Percentiles rank a stretch among this genome's conserved stretches.
Conservation (phyloP, 2,888 invertebrate genomes). For the Harpagoxenus sublaevis region DNA sequence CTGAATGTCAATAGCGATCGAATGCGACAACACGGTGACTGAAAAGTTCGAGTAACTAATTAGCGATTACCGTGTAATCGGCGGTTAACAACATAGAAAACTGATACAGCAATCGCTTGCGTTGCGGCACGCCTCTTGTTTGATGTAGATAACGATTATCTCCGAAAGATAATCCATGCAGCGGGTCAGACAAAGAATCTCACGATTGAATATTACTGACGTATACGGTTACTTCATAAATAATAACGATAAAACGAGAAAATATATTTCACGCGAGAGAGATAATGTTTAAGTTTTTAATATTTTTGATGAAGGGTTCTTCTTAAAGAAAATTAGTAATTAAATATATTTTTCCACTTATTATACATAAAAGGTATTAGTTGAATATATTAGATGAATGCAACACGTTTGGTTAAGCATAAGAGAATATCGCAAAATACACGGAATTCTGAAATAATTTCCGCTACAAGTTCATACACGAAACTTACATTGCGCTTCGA, state of each 20-base stretch:
- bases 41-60: constrained; percentile 27
- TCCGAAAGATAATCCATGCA: constrained; percentile 56
- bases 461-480: not conserved
- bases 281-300: not conserved
- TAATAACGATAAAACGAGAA: not conserved
- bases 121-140: constrained; percentile 52
- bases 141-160: constrained; percentile 58
- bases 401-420: not conserved
- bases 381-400: not conserved
- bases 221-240: not conserved
- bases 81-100: constrained; percentile 47
- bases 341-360: not conserved
- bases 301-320: not conserved
- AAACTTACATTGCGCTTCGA: not conserved
- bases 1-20: constrained; percentile 59
- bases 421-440: not conserved
- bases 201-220: not conserved
- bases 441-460: constrained; percentile 19
- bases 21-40: constrained; percentile 24
- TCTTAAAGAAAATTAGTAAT: not conserved
- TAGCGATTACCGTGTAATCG: constrained; percentile 55
- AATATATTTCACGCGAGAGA: not conserved
- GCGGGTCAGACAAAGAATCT: constrained; percentile 19
- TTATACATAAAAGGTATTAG: not conserved
- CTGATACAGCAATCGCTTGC: constrained; percentile 33